Conservation (phyloP, 2,113 vertebrate genomes). For the Nasalis larvatus region DNA sequence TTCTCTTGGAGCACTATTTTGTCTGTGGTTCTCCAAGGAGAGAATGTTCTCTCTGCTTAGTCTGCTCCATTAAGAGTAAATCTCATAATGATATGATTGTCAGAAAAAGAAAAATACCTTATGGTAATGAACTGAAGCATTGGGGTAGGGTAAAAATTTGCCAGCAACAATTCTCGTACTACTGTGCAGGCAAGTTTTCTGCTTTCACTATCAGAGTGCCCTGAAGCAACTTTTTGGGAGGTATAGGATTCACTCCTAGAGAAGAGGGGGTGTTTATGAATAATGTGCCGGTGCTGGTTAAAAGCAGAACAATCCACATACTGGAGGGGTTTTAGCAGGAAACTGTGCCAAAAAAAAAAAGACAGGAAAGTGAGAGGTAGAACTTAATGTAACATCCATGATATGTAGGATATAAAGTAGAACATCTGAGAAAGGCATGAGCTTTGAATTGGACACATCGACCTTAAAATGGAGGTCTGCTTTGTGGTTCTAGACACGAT, state of each 20-base stretch:
- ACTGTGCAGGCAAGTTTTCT: not conserved
- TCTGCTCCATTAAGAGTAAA: constrained; percentile 20
- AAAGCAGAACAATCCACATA: not conserved
- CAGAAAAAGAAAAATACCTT: not conserved
- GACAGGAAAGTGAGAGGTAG: not conserved
- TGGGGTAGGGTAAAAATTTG: not conserved
- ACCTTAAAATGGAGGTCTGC: not conserved
- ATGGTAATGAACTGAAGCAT: not conserved
- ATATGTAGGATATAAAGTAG: not conserved
- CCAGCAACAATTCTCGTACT: not conserved
- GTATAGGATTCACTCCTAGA: not conserved
- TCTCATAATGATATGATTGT: constrained; percentile 6
- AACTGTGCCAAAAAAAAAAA: not conserved
- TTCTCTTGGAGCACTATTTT: constrained; percentile 54
- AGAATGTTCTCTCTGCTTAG: constrained; percentile 16
- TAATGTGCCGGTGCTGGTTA: not conserved
- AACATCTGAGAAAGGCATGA: accelerated
- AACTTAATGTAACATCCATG: not conserved
- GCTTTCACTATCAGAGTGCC: not conserved
- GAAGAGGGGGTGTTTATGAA: not conserved
- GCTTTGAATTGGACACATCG: not conserved
- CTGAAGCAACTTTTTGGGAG: not conserved
- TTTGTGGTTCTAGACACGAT: not conserved
- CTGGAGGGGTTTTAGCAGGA: not conserved
- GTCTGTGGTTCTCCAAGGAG: constrained; percentile 45